phyloP scores from a whole-genome alignment of 2,797 vertebrate species.

The Urosaurus nigricauda region DNA sequence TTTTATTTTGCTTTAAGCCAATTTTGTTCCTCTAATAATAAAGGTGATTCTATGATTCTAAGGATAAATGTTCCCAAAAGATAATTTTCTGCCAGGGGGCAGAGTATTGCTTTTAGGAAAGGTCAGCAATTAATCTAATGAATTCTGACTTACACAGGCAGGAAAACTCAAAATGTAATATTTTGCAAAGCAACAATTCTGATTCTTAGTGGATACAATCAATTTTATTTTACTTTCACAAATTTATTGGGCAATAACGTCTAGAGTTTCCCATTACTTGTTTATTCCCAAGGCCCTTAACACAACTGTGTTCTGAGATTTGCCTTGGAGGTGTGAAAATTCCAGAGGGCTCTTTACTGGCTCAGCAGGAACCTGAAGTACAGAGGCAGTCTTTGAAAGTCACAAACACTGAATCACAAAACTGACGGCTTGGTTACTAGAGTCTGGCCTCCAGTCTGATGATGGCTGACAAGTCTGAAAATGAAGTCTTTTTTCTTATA shows the following conservation, averaged over 20 bases:
- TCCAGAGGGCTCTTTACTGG: conserved; percentile 41
- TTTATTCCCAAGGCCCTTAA: conserved; percentile 45
- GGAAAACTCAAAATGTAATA: conserved; percentile 25
- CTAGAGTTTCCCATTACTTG: conserved; percentile 66
- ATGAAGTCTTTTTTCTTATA: conserved; percentile 37
- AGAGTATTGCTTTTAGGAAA: background rate
- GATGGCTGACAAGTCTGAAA: conserved; percentile 45
- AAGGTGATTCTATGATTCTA: no score
- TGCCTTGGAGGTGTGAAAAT: conserved; percentile 65
- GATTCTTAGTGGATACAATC: conserved; percentile 24
- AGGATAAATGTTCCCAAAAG: conserved; percentile 5
- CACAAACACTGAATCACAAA: background rate
- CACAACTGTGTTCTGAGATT: conserved; percentile 38
- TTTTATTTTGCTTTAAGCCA: conserved; percentile 9
- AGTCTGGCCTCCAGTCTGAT: conserved; percentile 36
- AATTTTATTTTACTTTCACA: conserved; percentile 54
- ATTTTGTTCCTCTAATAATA: background rate
- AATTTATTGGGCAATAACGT: conserved; percentile 60
- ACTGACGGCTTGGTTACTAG: conserved; percentile 38
- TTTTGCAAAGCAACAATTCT: conserved; percentile 30
- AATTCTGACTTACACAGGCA: conserved; percentile 45
- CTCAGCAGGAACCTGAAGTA: conserved; percentile 35
- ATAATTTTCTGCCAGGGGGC: conserved; percentile 25
- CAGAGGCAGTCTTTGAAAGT: conserved; percentile 40
- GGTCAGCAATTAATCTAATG: background rate